Percentiles rank a stretch among this genome's conserved stretches.
phyloP scores from a whole-genome alignment of 2,113 vertebrate genomes.

The Bucco capensis region DNA sequence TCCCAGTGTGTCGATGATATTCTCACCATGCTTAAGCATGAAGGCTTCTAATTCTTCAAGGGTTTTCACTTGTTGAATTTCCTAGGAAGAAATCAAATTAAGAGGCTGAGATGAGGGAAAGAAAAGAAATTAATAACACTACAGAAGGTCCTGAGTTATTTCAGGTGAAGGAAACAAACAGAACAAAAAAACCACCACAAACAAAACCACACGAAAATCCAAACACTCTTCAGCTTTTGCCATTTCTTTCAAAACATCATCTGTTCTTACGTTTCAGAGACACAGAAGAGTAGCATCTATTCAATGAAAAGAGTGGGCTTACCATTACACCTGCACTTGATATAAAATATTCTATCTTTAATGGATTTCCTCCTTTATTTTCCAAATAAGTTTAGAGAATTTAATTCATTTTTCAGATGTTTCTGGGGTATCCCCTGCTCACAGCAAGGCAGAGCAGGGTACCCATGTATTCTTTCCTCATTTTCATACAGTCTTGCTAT shows the following conservation, averaged over 20 bases:
- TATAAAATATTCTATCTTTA: neutral
- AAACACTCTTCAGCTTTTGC: neutral
- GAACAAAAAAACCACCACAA: neutral
- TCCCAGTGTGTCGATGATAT: slow-evolving; percentile 94
- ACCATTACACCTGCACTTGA: neutral
- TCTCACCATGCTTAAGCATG: slow-evolving; percentile 98
- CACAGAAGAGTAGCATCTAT: neutral
- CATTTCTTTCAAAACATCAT: neutral
- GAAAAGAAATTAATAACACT: neutral
- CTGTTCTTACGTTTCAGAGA: neutral
- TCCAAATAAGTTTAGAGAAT: neutral
- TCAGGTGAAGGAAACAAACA: neutral
- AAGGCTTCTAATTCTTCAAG: slow-evolving; percentile 93
- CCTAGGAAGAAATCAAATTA: slow-evolving; percentile 73
- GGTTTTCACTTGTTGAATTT: slow-evolving; percentile 95
- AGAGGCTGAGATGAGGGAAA: neutral
- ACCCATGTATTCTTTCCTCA: neutral
- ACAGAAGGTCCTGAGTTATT: neutral
- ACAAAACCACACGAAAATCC: neutral
- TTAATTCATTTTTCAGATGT: neutral
- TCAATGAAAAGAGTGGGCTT: neutral
- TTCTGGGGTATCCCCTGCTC: neutral
- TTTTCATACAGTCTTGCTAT: neutral
- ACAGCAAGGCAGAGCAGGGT: neutral
- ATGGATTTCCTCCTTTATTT: neutral